A percentile compares a stretch with the other conserved stretches of the same genome.
Conservation (phyloP, 2,888 invertebrate species). For the Helleia helle region DNA sequence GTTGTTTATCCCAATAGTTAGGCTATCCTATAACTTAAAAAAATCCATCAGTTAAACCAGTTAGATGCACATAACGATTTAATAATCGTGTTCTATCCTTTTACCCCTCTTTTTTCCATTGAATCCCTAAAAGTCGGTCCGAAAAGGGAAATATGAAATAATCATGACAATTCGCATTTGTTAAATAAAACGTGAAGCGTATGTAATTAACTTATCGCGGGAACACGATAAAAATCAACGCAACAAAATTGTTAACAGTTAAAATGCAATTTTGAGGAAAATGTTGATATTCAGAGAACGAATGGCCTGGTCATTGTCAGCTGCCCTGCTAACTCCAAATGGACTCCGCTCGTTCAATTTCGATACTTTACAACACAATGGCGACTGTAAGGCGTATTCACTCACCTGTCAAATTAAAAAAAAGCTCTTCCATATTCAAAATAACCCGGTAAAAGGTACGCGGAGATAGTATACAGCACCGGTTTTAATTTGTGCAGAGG, state of each 20-base stretch:
- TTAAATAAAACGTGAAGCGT: slow-evolving; percentile 31
- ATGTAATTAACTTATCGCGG: slow-evolving; percentile 41
- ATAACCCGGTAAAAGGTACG: slow-evolving; percentile 28
- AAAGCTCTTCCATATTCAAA: slow-evolving; percentile 63
- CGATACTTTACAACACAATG: slow-evolving; percentile 71
- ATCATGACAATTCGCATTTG: slow-evolving; percentile 5
- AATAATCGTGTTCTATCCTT: too few species aligned
- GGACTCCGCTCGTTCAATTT: slow-evolving; percentile 66
- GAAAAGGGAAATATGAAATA: slow-evolving; percentile 6
- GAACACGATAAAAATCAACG: slow-evolving; percentile 32
- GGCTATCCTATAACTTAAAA: too few species aligned
- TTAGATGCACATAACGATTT: too few species aligned
- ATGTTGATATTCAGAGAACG: slow-evolving; percentile 55
- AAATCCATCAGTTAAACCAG: too few species aligned
- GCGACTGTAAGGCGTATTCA: slow-evolving; percentile 63
- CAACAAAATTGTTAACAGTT: slow-evolving; percentile 32
- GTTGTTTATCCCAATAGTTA: too few species aligned
- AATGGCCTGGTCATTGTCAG: slow-evolving; percentile 56
- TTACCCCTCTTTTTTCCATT: too few species aligned
- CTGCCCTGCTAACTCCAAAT: slow-evolving; percentile 54
- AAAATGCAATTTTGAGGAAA: slow-evolving; percentile 50
- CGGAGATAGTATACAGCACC: slow-evolving; percentile 19
- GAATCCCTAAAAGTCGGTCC: neutral
- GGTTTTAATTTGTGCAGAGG: slow-evolving; percentile 25
- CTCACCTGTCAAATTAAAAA: slow-evolving; percentile 69